These are phyloP conservation scores for Clarias laeviceps DNA, from an alignment of 2,797 vertebrate species.

Conservation along the genomic window DNA sequence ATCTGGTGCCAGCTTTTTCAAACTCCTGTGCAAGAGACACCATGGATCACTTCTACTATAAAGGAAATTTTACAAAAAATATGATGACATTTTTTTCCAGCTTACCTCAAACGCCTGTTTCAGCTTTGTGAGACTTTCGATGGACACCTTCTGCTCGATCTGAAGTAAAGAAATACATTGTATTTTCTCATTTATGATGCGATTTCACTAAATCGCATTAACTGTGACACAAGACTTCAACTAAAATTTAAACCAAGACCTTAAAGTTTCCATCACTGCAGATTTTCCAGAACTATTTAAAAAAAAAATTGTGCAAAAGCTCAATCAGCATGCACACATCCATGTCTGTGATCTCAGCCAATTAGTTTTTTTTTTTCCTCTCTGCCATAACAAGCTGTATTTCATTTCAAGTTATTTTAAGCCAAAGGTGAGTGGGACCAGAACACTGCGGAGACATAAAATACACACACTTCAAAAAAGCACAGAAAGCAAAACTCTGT, in stretches of 20 bases:
- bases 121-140: constrained; percentile 72
- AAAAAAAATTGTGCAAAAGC: neutral
- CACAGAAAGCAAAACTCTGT: constrained; percentile 30
- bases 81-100: constrained; percentile 11
- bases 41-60: neutral
- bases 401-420: constrained; percentile 33
- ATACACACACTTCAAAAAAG: constrained; percentile 13
- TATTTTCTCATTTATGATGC: neutral
- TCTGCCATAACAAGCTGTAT: constrained; percentile 26
- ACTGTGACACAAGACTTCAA: neutral
- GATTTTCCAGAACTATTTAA: neutral
- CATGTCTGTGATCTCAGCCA: constrained; percentile 7
- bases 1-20: constrained; percentile 65
- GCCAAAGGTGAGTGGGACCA: constrained; percentile 27
- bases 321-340: neutral
- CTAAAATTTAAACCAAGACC: neutral
- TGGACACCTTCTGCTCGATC: constrained; percentile 72
- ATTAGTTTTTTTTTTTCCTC: neutral
- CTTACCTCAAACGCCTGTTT: constrained; percentile 76
- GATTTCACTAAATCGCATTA: neutral
- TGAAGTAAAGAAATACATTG: constrained; percentile 46
- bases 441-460: constrained; percentile 22
- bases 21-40: constrained; percentile 64
- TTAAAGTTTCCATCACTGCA: neutral
- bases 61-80: neutral